These are phyloP conservation scores for Agonopterix alstromeriana DNA, from an alignment of 2,888 invertebrate genomes.

Conservation along the genomic window DNA sequence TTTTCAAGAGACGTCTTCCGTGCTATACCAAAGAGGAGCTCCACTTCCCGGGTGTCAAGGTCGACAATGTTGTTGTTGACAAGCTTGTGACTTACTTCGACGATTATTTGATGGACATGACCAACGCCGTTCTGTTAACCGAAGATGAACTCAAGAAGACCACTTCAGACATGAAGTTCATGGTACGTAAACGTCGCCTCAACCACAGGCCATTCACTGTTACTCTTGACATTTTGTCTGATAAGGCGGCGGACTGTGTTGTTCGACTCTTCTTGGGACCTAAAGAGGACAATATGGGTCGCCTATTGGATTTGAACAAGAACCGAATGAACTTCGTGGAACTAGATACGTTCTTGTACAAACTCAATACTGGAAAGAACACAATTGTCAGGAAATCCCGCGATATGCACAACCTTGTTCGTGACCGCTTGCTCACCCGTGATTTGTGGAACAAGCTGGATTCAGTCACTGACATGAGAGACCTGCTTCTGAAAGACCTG, in stretches of 20 bases:
- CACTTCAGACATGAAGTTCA: slow-evolving; percentile 61
- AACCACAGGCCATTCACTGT: slow-evolving; percentile 80
- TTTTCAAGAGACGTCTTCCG: slow-evolving; percentile 77
- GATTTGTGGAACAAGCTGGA: slow-evolving; percentile 80
- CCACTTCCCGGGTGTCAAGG: slow-evolving; percentile 78
- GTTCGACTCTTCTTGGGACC: slow-evolving; percentile 83
- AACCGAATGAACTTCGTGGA: slow-evolving; percentile 80
- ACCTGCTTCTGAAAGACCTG: slow-evolving; percentile 45
- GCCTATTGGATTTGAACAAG: slow-evolving; percentile 71
- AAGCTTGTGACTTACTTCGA: slow-evolving; percentile 83
- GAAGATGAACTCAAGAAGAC: slow-evolving; percentile 65
- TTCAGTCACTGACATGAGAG: slow-evolving; percentile 58
- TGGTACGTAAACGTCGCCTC: slow-evolving; percentile 78
- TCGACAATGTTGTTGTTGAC: slow-evolving; percentile 79
- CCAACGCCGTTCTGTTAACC: slow-evolving; percentile 73
- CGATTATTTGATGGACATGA: slow-evolving; percentile 79
- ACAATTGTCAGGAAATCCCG: slow-evolving; percentile 79
- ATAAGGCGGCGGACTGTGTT: slow-evolving; percentile 75
- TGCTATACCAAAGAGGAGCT: slow-evolving; percentile 79
- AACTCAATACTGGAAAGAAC: slow-evolving; percentile 80
- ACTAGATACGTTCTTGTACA: slow-evolving; percentile 78
- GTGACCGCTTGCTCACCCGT: slow-evolving; percentile 80
- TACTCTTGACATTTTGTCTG: slow-evolving; percentile 73
- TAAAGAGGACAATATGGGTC: slow-evolving; percentile 77
- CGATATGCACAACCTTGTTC: slow-evolving; percentile 80